These are phyloP conservation scores for Aegotheles bennettii DNA, from an alignment of 2,113 vertebrate species.

Conservation along the genomic window DNA sequence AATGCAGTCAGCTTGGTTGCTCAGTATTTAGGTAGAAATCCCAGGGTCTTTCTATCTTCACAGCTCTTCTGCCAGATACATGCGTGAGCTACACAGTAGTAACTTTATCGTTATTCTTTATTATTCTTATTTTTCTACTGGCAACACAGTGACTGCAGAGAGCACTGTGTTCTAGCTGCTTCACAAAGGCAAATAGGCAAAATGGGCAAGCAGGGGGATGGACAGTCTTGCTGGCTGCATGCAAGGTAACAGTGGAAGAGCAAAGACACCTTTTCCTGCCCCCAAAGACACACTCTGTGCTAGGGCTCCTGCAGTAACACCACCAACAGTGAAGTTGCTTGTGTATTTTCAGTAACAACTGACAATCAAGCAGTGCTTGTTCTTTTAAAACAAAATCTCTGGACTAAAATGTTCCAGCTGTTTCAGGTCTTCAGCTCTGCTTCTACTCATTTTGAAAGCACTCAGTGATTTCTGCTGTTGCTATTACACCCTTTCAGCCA, in stretches of 20 bases:
- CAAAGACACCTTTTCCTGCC: neutral
- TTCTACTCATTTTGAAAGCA: neutral
- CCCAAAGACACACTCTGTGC: rapidly evolving
- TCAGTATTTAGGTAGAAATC: neutral
- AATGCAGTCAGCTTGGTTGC: neutral
- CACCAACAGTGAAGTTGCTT: neutral
- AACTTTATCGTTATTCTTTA: neutral
- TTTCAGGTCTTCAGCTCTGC: neutral
- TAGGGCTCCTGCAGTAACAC: neutral
- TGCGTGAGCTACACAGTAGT: neutral
- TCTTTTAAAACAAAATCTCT: neutral
- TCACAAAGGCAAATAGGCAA: neutral
- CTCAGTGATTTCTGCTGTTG: neutral
- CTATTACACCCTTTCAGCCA: neutral
- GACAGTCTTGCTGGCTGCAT: neutral
- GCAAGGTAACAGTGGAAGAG: neutral
- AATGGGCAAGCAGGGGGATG: neutral
- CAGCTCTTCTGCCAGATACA: neutral
- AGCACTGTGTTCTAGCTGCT: neutral
- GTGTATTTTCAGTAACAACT: neutral
- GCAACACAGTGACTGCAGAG: neutral
- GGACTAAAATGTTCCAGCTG: neutral
- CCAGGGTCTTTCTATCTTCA: neutral
- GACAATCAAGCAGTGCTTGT: neutral
- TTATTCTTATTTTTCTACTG: neutral